Base-by-base conservation (phyloP, 2,797 vertebrate species). In the Anguilla anguilla region DNA sequence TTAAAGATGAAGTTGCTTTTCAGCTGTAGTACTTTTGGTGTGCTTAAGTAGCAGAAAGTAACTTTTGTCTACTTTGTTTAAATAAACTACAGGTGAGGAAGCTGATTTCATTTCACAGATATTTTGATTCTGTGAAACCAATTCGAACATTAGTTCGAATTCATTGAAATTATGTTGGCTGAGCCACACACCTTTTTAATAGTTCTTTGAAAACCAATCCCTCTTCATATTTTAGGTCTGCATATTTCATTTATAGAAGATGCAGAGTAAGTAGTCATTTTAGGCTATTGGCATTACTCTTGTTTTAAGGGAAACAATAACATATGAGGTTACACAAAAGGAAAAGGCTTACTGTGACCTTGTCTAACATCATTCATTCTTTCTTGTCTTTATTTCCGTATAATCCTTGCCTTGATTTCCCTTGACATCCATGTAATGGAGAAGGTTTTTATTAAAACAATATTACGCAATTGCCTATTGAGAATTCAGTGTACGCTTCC, bases 1-100 rank as follows among this genome's bases (percentile, higher is more conserved):
- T 59, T 35, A 85, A 84, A 85, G 6, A 85, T 46, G 84, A 19
- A n/a, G 53, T 74, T 85, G 57, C 22, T 57, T 88, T 84, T 55
- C 67, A 74, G 79, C 83, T 88, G 86, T 84, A 79, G 69, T 53
- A 85, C 79, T 67, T 28, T 83, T 85, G 67, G 61, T 53, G 77
- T 88, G 49, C 55, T 88, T 77, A 57, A 46, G 22, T 85, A 85
- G 35, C 43, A 82, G 43, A 19, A 82, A 51, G 79, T 49, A 82
- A 25, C 22, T 46, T 85, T 57, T 85, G 84, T 85, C 69, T 83
- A 39, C 87, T 64, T 79, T 69, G 51, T 43, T 84, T 87, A 55
- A 77, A 35, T 77, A 84, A 69, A 77, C 67, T 87, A 28, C 83
- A 84, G 59, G 31, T 25, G 13, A 46, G 31, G 64, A 86, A 86